Conservation (phyloP, 2,113 vertebrate species). For the Callipepla californica region DNA sequence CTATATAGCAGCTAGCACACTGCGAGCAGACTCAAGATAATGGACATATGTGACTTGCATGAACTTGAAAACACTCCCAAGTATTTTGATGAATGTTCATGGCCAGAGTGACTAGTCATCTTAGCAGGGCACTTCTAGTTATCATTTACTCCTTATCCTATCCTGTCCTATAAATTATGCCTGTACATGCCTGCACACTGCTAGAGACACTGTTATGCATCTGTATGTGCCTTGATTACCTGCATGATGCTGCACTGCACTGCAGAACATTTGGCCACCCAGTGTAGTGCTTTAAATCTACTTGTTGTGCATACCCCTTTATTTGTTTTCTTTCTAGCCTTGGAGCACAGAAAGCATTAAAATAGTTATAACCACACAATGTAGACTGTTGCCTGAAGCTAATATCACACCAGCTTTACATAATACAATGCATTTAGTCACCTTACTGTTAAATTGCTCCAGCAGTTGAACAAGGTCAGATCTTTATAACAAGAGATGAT, state of each 20-base stretch:
- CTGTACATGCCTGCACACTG: neutral
- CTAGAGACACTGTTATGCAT: neutral
- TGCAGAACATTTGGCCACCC: neutral
- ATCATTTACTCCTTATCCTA: neutral
- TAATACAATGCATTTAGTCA: neutral
- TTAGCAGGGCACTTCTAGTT: neutral
- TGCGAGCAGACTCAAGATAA: neutral
- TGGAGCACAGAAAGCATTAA: neutral
- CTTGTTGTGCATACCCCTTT: neutral
- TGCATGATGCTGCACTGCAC: neutral
- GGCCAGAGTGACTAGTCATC: rapidly evolving
- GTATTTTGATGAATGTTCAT: neutral
- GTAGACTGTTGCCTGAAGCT: neutral
- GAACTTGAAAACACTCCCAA: neutral
- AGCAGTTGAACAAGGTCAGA: neutral
- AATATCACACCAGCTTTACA: neutral
- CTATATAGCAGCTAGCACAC: neutral
- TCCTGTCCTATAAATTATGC: neutral
- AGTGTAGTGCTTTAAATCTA: neutral
- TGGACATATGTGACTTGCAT: neutral
- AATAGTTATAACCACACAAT: neutral
- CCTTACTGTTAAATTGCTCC: neutral
- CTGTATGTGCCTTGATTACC: rapidly evolving
- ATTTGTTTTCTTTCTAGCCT: neutral
- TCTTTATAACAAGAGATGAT: neutral